Percentiles rank a stretch among this genome's conserved stretches.
These are phyloP conservation scores for Pandemis heparana DNA, from an alignment of 2,888 invertebrate genomes.

Conservation along the genomic window DNA sequence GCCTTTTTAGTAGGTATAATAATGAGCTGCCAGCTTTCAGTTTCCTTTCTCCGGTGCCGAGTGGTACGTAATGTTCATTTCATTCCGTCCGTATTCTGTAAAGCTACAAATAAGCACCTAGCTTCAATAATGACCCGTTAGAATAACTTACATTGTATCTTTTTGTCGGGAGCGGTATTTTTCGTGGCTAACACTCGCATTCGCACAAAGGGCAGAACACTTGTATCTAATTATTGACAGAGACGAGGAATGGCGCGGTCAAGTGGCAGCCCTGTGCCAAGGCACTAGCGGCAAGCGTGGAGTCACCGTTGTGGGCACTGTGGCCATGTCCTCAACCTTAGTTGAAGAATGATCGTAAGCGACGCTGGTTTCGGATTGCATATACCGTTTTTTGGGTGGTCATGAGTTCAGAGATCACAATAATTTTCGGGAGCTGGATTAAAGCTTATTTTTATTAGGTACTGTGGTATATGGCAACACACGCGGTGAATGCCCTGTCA, in stretches of 20 bases:
- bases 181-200: constrained; percentile 45
- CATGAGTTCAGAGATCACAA: too few species aligned
- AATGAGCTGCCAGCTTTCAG: constrained; percentile 1
- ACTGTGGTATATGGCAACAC: too few species aligned
- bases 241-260: constrained; percentile 53
- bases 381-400: too few species aligned
- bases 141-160: constrained; percentile 36
- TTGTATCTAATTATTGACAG: constrained; percentile 50
- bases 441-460: too few species aligned
- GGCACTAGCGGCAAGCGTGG: constrained; percentile 20
- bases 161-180: constrained; percentile 38
- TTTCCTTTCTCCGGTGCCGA: neutral
- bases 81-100: constrained; percentile 13
- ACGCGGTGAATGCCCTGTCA: too few species aligned
- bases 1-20: too few species aligned
- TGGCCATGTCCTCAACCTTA: too few species aligned
- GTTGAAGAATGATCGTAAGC: too few species aligned
- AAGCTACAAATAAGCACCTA: constrained; percentile 30
- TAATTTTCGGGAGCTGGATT: too few species aligned
- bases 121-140: constrained; percentile 34
- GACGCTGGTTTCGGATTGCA: too few species aligned
- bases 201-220: constrained; percentile 47
- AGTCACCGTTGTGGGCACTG: too few species aligned
- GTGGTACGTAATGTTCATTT: constrained; percentile 3
- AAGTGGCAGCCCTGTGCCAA: constrained; percentile 40